Conservation (phyloP, 2,797 vertebrate genomes). For the Acanthurus lineatus region DNA sequence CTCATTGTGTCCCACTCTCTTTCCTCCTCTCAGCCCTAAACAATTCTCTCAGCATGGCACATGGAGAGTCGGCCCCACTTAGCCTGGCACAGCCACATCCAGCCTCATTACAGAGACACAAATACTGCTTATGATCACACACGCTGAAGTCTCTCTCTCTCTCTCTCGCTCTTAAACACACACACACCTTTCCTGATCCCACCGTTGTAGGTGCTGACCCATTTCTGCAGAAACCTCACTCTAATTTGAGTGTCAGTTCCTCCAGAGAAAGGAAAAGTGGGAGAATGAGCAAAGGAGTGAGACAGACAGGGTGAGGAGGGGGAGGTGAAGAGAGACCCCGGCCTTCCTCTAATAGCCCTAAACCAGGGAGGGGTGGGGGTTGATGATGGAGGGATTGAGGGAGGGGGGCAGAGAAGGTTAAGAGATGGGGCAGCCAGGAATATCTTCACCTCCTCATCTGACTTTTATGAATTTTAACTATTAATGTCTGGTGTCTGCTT, state of each 20-base stretch:
- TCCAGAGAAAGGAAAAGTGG: slow-evolving; percentile 69
- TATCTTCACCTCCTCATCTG: slow-evolving; percentile 87
- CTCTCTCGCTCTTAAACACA: slow-evolving; percentile 32
- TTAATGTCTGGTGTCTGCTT: slow-evolving; percentile 82
- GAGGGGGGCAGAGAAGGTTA: slow-evolving; percentile 62
- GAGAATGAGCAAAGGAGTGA: slow-evolving; percentile 54
- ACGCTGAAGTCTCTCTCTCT: slow-evolving; percentile 36
- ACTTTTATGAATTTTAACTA: slow-evolving; percentile 91
- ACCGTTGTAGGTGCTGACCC: slow-evolving; percentile 80
- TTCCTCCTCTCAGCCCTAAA: slow-evolving; percentile 38
- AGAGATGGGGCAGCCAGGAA: slow-evolving; percentile 77
- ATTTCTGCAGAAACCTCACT: slow-evolving; percentile 77
- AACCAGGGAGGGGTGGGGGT: slow-evolving; percentile 48
- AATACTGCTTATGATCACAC: slow-evolving; percentile 59
- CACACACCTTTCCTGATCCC: slow-evolving; percentile 69
- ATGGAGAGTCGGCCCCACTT: slow-evolving; percentile 55
- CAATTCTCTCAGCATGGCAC: slow-evolving; percentile 54
- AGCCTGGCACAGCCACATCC: slow-evolving; percentile 33
- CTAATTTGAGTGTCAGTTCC: slow-evolving; percentile 83
- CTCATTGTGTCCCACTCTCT: slow-evolving; percentile 48
- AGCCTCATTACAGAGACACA: slow-evolving; percentile 62
- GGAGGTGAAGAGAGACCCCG: slow-evolving; percentile 40
- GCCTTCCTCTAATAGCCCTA: slow-evolving; percentile 72
- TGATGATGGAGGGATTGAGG: slow-evolving; percentile 50
- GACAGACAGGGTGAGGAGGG: slow-evolving; percentile 33